Conservation (phyloP, 2,797 vertebrate genomes). For the Schizothorax lantsangensis region DNA sequence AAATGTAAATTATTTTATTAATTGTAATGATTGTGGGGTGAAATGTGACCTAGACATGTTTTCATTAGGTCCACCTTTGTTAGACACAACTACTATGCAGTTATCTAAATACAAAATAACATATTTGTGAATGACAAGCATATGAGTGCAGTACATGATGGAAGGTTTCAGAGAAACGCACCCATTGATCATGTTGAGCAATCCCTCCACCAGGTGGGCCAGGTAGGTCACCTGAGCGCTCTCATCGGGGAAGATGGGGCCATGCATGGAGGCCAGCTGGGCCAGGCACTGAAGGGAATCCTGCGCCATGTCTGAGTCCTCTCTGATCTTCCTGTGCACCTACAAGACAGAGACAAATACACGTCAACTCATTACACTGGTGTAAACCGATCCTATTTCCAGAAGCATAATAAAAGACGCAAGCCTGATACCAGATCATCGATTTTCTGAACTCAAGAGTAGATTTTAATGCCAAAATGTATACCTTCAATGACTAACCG, state of each 20-base stretch:
- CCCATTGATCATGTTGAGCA: conserved; percentile 98
- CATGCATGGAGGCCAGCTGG: conserved; percentile 96
- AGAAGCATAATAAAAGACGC: neutral
- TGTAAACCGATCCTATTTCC: neutral
- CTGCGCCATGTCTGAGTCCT: conserved; percentile 99
- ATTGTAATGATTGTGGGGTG: neutral
- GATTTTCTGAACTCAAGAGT: neutral
- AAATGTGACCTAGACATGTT: neutral
- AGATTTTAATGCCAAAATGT: neutral
- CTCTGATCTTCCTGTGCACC: conserved; percentile 98
- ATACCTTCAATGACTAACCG: neutral
- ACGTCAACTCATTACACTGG: neutral
- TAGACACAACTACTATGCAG: neutral
- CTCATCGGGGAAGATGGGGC: conserved; percentile 95
- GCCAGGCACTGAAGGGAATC: conserved; percentile 98
- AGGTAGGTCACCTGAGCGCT: conserved; percentile 96
- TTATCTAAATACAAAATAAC: neutral
- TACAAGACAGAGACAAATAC: conserved; percentile 71
- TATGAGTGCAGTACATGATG: neutral
- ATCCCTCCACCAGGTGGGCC: conserved; percentile 96
- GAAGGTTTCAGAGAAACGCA: conserved; percentile 74
- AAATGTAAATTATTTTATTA: neutral
- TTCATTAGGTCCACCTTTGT: neutral
- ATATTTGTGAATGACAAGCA: neutral
- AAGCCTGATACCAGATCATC: neutral